Percentiles rank a stretch among this genome's conserved stretches.
phyloP scores from a whole-genome alignment of 2,113 vertebrate genomes.

The Nipponia nippon region DNA sequence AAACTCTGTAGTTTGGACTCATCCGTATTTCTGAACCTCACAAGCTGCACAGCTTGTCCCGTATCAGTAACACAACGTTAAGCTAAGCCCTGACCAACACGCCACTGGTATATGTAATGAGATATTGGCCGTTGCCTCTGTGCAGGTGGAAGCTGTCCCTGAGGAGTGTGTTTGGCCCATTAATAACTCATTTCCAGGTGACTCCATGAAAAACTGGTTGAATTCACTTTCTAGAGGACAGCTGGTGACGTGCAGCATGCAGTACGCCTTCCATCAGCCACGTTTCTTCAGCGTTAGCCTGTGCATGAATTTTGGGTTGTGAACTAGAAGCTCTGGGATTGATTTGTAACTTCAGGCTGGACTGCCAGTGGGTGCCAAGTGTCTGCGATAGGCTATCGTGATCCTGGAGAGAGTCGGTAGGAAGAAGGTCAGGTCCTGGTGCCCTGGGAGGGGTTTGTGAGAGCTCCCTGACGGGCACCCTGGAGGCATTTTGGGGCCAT shows the following conservation, averaged over 20 bases:
- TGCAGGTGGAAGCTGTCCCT: background rate
- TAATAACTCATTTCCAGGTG: background rate
- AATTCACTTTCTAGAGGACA: background rate
- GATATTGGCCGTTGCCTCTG: background rate
- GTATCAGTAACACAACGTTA: no score
- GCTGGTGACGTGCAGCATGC: fast-evolving
- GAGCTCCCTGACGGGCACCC: background rate
- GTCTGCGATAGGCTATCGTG: background rate
- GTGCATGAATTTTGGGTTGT: background rate
- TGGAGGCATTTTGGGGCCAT: background rate
- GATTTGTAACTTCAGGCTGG: background rate
- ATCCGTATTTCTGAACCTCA: background rate
- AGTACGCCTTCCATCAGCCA: background rate
- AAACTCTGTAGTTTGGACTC: background rate
- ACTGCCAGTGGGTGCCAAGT: background rate
- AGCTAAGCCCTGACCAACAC: background rate
- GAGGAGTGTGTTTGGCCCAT: background rate
- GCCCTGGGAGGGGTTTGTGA: background rate
- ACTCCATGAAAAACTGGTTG: background rate
- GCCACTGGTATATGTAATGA: background rate
- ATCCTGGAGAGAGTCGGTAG: background rate
- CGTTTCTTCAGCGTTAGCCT: fast-evolving
- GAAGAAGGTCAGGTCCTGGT: background rate
- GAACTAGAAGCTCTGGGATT: background rate
- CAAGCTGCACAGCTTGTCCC: background rate